These are phyloP conservation scores for Scaptomyza polygonia DNA, from an alignment of 2,888 invertebrate genomes.

Conservation along the genomic window DNA sequence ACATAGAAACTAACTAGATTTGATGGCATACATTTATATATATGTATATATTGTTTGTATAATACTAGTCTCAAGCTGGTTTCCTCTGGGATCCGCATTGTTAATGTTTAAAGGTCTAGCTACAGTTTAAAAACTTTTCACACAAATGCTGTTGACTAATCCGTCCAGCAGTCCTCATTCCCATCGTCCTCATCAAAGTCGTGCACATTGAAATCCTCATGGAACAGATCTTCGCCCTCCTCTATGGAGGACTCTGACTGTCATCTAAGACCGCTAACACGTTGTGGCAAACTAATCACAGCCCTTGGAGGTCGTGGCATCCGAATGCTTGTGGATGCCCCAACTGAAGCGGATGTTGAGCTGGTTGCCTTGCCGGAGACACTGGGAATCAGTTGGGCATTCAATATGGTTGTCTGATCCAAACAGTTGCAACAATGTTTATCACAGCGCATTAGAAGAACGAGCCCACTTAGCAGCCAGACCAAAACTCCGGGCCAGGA, in stretches of 20 bases:
- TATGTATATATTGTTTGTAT: conserved; percentile 20
- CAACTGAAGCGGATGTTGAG: conserved; percentile 23
- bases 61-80: conserved; percentile 53
- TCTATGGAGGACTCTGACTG: conserved; percentile 84
- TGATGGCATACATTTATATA: conserved; percentile 33
- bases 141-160: conserved; percentile 48
- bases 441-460: conserved; percentile 82
- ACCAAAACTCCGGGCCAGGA: conserved; percentile 83
- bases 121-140: conserved; percentile 42
- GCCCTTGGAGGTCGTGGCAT: conserved; percentile 82
- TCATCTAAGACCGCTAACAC: conserved; percentile 82
- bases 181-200: conserved; percentile 78
- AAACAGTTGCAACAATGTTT: conserved; percentile 83
- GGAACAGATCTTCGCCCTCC: conserved; percentile 83
- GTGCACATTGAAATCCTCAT: conserved; percentile 82
- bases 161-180: conserved; percentile 80
- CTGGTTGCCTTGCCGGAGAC: conserved; percentile 80
- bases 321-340: conserved; percentile 80
- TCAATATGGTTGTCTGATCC: conserved; percentile 74
- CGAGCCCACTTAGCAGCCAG: conserved; percentile 82
- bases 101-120: conserved; percentile 48
- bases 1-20: conserved; percentile 41
- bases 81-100: conserved; percentile 15
- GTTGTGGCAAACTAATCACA: conserved; percentile 78
- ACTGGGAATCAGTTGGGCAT: conserved; percentile 82